These are phyloP conservation scores for Cetonia aurata DNA, from an alignment of 2,888 invertebrate genomes.

Conservation along the genomic window DNA sequence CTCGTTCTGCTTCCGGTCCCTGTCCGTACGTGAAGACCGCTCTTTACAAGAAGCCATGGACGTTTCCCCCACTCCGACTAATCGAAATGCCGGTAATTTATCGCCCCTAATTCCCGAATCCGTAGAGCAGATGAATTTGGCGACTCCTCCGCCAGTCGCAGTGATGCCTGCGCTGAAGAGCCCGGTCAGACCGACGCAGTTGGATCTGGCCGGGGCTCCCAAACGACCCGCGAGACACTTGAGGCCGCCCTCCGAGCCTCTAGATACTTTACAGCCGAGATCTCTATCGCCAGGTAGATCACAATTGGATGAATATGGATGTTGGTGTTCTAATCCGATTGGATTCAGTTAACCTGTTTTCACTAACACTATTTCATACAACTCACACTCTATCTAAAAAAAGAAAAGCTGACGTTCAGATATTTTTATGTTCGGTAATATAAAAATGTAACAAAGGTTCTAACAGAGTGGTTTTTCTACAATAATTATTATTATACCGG, in stretches of 20 bases:
- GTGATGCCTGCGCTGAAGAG: slow-evolving; percentile 59
- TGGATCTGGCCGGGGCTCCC: slow-evolving; percentile 62
- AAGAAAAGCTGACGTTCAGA: slow-evolving; percentile 13
- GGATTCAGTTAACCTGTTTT: not conserved
- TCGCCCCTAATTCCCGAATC: slow-evolving; percentile 69
- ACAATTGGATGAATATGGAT: slow-evolving; percentile 12
- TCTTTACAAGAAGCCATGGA: slow-evolving; percentile 49
- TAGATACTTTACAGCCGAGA: slow-evolving; percentile 54
- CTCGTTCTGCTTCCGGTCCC: not conserved
- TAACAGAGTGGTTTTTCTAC: too few relatives aligned
- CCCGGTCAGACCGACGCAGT: slow-evolving; percentile 59
- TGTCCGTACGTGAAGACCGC: slow-evolving; percentile 42
- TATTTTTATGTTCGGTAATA: not conserved
- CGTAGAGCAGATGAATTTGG: slow-evolving; percentile 65
- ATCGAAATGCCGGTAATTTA: slow-evolving; percentile 45
- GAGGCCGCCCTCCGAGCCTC: slow-evolving; percentile 56
- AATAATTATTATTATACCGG: too few relatives aligned
- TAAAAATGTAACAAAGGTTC: too few relatives aligned
- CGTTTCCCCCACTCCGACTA: slow-evolving; percentile 55
- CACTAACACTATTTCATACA: slow-evolving; percentile 2
- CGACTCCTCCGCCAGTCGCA: slow-evolving; percentile 64
- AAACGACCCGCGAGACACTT: slow-evolving; percentile 62
- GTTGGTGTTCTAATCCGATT: not conserved
- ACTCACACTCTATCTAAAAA: not conserved
- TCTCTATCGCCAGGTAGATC: slow-evolving; percentile 59